Conservation (phyloP, 2,113 vertebrate genomes). For the Perca flavescens region DNA sequence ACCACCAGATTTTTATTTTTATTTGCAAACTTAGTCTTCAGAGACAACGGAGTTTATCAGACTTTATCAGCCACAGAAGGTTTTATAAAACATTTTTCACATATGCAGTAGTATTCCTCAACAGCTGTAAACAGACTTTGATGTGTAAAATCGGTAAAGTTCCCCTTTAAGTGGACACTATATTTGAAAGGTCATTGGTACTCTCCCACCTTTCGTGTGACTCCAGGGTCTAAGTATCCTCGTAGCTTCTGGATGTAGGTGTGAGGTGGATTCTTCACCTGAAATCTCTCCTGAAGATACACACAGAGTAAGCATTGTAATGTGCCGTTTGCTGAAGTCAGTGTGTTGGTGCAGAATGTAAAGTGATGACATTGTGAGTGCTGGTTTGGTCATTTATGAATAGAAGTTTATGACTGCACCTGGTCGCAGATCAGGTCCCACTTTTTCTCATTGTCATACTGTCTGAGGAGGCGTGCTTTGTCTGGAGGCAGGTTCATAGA, state of each 20-base stretch:
- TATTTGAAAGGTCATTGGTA: background rate
- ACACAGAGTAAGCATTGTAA: constrained; percentile 27
- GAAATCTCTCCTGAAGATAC: constrained; percentile 91
- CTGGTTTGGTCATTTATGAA: background rate
- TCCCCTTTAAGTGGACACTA: background rate
- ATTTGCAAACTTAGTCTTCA: background rate
- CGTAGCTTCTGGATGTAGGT: constrained; percentile 96
- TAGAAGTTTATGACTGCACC: constrained; percentile 77
- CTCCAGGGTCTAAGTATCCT: constrained; percentile 92
- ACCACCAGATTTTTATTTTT: background rate
- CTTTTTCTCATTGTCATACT: constrained; percentile 98
- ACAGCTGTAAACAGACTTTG: background rate
- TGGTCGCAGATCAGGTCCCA: constrained; percentile 99
- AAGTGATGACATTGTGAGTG: background rate
- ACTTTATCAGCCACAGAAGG: background rate
- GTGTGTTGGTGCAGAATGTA: background rate
- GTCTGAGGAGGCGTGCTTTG: constrained; percentile 94
- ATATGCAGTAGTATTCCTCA: background rate
- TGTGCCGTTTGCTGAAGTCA: constrained; percentile 1
- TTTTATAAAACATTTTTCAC: background rate
- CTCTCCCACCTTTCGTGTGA: constrained; percentile 91
- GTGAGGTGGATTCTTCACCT: constrained; percentile 97
- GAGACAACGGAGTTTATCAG: background rate
- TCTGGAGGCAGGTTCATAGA: constrained; percentile 98
- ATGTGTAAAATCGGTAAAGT: background rate